Base-by-base conservation (phyloP, 2,113 vertebrate species). In the Thalassarche chlororhynchos region DNA sequence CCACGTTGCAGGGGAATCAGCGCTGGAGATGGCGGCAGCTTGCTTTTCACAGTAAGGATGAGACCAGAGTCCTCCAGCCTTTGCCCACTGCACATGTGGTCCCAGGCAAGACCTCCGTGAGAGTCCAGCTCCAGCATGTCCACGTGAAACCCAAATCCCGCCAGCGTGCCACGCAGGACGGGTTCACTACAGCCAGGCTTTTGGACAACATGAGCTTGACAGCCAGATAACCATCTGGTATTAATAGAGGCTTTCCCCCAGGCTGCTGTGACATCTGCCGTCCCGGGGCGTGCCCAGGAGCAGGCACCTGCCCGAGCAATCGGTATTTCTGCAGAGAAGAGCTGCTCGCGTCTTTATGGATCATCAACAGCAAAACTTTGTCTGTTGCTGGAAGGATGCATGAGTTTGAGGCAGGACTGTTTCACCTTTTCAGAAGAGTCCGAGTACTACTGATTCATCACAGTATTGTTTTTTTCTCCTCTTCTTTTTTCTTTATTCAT, bases 21-120 rank as follows among this genome's bases (percentile, higher is more conserved):
- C 4, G 1, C 42, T 18, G 44, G 57, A 58, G 51, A 19, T 0
- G 1, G 28, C 2, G 2, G 34, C 79, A 47, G 28, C 6, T 38
- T 34, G 64, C 25, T 68, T 52, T 36, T 20, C 40, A 12, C 8
- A 10, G 17, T 0, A 5, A 52, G 12, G 51, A 17, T 10, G 52
- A 72, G 29, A n/a, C 13, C 10, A 12, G 54, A n/a, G 31, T 5
- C 32, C 78, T 74, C 31, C 20, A 7, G 57, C 64, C 51, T 31
- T 66, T 21, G 28, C 10, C 24, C 71, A 16, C 15, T 4, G 0
- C 52, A 23, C 5, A 0, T 0, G 7, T 8, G 38, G 32, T 8
- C 31, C 65, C 28, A 11, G 66, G 16, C 36, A 16, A 47, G 15
- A 7, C 18, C 61, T 28, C 69, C 8, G 13, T 1, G 5, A 42